A percentile compares a stretch with the other conserved stretches of the same genome.
Conservation (phyloP, 2,888 invertebrate species). For the Exephanes ischioxanthus region DNA sequence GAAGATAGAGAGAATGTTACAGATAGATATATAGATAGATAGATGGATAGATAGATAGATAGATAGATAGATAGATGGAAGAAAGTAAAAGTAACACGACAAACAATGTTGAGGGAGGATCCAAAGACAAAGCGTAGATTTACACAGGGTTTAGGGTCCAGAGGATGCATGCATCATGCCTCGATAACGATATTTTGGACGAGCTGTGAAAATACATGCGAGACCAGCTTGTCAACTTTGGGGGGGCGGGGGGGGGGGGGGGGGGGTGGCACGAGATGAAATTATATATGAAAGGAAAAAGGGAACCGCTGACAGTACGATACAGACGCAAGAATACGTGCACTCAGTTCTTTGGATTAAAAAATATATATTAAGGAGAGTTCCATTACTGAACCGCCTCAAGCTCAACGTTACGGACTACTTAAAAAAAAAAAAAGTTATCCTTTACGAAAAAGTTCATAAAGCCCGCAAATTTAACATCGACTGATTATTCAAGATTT, state of each 20-base stretch:
- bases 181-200: slow-evolving; percentile 30
- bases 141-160: background rate
- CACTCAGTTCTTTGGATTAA: background rate
- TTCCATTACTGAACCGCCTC: background rate
- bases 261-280: background rate
- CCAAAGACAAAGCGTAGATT: slow-evolving; percentile 22
- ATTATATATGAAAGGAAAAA: background rate
- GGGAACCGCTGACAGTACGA: background rate
- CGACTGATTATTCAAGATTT: background rate
- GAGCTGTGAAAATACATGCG: slow-evolving; percentile 31
- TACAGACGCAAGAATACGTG: slow-evolving; percentile 12
- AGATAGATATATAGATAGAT: slow-evolving; percentile 26
- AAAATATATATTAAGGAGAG: background rate
- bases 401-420: background rate
- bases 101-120: slow-evolving; percentile 21
- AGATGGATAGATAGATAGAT: slow-evolving; percentile 25
- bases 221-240: background rate
- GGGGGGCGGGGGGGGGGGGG: too few relatives aligned
- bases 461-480: background rate
- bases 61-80: slow-evolving; percentile 16
- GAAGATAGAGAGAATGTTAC: slow-evolving; percentile 41
- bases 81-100: slow-evolving; percentile 28
- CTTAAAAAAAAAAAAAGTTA: slow-evolving; percentile 9
- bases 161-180: slow-evolving; percentile 8
- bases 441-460: background rate